phyloP scores from a whole-genome alignment of 2,797 vertebrate genomes.

The Hephaestus fuliginosus region DNA sequence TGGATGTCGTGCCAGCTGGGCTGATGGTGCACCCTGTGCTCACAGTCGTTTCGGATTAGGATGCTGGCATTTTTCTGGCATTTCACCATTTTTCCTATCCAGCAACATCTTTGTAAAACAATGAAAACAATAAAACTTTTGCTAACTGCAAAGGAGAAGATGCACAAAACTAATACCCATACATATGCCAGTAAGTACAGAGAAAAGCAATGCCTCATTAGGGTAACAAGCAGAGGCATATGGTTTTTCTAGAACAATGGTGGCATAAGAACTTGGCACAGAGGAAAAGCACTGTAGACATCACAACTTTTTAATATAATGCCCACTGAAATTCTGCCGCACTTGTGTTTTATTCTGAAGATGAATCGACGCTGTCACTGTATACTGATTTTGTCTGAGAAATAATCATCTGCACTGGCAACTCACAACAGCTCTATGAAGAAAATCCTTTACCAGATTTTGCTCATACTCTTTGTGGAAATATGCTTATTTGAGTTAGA shows the following conservation, averaged over 20 bases:
- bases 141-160: background rate
- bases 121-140: slow-evolving; percentile 7
- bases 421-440: background rate
- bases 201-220: background rate
- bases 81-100: background rate
- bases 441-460: background rate
- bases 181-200: background rate
- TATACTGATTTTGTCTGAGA: background rate
- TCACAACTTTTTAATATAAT: background rate
- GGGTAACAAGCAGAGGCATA: background rate
- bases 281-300: background rate
- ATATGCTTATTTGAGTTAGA: background rate
- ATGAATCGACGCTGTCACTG: background rate
- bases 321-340: background rate
- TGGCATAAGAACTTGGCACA: background rate
- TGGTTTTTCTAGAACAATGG: slow-evolving; percentile 12
- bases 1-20: slow-evolving; percentile 3
- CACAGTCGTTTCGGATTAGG: slow-evolving; percentile 19
- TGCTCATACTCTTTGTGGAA: background rate
- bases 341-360: background rate
- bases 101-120: background rate
- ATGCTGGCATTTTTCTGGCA: slow-evolving; percentile 8
- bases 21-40: slow-evolving; percentile 1
- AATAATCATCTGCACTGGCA: background rate
- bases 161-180: background rate